phyloP scores from a whole-genome alignment of 1,140 invertebrate genomes.

The Heterodera schachtii region DNA sequence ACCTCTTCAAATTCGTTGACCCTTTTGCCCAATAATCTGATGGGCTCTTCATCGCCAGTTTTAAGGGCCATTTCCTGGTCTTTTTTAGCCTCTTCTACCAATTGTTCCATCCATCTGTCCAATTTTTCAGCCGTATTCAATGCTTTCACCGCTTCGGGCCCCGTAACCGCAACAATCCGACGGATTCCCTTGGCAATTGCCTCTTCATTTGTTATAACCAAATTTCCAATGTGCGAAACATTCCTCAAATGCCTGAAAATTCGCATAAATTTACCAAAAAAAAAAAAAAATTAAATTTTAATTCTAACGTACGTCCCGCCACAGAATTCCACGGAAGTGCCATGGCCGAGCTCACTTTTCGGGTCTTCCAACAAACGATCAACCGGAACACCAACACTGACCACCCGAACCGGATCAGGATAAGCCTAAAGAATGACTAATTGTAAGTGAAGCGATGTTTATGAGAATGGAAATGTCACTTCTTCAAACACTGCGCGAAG shows the following conservation, averaged over 20 bases:
- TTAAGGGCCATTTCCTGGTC: conserved; percentile 38
- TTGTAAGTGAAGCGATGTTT: neutral
- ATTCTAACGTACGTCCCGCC: conserved; percentile 79
- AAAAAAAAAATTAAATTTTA: conserved; percentile 6
- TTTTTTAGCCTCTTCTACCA: conserved; percentile 47
- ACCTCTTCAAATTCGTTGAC: conserved; percentile 47
- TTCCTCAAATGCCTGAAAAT: conserved; percentile 78
- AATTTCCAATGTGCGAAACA: conserved; percentile 86
- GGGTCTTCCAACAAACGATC: conserved; percentile 86
- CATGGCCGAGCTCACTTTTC: conserved; percentile 74
- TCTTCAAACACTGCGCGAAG: conserved; percentile 98
- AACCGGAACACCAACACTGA: conserved; percentile 88
- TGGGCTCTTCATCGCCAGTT: conserved; percentile 42
- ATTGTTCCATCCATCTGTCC: conserved; percentile 43
- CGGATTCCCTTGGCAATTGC: conserved; percentile 97
- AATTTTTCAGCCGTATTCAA: conserved; percentile 55
- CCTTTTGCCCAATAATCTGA: conserved; percentile 49
- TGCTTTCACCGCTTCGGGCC: conserved; percentile 68
- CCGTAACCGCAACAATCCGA: conserved; percentile 93
- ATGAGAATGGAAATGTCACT: conserved; percentile 58
- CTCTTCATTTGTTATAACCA: conserved; percentile 94
- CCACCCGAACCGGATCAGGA: conserved; percentile 95
- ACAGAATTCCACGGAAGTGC: conserved; percentile 98
- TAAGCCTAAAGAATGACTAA: conserved; percentile 73
- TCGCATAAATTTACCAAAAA: conserved; percentile 15